phyloP scores from a whole-genome alignment of 1,140 invertebrate genomes.

The Brachionus rubens region DNA sequence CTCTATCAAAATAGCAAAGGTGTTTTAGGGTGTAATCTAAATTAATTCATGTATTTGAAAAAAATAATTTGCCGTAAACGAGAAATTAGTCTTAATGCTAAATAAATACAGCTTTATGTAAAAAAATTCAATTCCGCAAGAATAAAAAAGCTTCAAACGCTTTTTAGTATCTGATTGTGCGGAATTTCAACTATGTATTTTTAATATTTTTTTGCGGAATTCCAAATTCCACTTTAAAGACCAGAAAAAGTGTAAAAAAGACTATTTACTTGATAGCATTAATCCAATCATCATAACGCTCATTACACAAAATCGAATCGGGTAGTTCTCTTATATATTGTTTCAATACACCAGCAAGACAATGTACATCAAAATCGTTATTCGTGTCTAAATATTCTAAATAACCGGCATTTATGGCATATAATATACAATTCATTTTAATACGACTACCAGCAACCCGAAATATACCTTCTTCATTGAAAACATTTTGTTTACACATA shows the following conservation, averaged over 20 bases:
- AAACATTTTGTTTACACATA: constrained; percentile 43
- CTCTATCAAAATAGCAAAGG: too few relatives aligned
- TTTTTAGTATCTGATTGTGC: too few relatives aligned
- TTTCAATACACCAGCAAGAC: constrained; percentile 44
- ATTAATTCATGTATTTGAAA: too few relatives aligned
- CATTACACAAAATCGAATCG: constrained; percentile 42
- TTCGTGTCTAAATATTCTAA: constrained; percentile 27
- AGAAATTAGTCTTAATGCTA: too few relatives aligned
- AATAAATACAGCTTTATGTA: too few relatives aligned
- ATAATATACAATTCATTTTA: constrained; percentile 45
- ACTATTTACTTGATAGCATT: constrained; percentile 22
- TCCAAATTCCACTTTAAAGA: too few relatives aligned
- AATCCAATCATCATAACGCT: constrained; percentile 5
- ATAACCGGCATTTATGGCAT: constrained; percentile 44
- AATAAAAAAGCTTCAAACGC: too few relatives aligned
- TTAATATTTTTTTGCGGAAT: too few relatives aligned
- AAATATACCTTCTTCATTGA: constrained; percentile 46
- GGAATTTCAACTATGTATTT: too few relatives aligned
- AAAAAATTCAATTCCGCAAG: too few relatives aligned
- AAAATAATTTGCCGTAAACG: too few relatives aligned
- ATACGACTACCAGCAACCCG: constrained; percentile 38
- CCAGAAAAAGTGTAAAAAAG: not conserved
- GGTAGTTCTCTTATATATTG: constrained; percentile 45
- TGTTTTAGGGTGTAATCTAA: too few relatives aligned
- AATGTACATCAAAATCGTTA: constrained; percentile 45